Evolutionary conservation across 2,797 vertebrate species (phyloP), one percentile per base, ranked within the genome.

Genomic region (Orestias chungarensis): DNA sequence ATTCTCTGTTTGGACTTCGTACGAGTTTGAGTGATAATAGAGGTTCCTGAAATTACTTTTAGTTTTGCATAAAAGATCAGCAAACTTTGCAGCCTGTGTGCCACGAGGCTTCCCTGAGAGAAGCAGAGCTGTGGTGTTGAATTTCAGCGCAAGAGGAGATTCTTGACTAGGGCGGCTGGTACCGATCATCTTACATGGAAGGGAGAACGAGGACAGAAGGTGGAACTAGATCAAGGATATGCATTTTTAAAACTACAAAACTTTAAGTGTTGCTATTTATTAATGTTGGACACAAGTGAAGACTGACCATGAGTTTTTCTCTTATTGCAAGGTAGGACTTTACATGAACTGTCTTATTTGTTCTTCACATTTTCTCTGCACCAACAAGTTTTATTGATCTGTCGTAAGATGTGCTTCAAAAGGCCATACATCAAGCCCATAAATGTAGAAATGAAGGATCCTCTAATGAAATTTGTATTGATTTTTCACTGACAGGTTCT

Each of bases 121-220:
- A 83, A 80, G 71, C 82, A 43, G 78, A 75, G 84, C 70, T 74
- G 79, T 20, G 88, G 92, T 91, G 84, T 94, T 87, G 74, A 61
- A 87, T 95, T 92, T 92, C 94, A 91, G 83, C 91, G 91, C 90
- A 92, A 94, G 82, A 84, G 90, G 92, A 94, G 92, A 92, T 92
- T 94, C 91, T 90, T 86, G 88, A 82, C 84, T 77, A 78, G 65
- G 82, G 81, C 76, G 79, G 54, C 81, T 73, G 79, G 75, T 75
- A 20, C 82, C 79, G 89, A 70, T 94, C 90, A 86, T 85, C 84
- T 93, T 93, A 91, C 93, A 88, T 61, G 43, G 76, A 73, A 75
- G 55, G 0, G 25, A 76, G 72, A 81, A 67, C 49, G 69, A 85
- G 66, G 43, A 68, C 64, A 75, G 47, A 66, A 52, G 70, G 54